phyloP scores from a whole-genome alignment of 30 jellyfish, hydroid and myxozoan species.

The Aurelia sp. region DNA sequence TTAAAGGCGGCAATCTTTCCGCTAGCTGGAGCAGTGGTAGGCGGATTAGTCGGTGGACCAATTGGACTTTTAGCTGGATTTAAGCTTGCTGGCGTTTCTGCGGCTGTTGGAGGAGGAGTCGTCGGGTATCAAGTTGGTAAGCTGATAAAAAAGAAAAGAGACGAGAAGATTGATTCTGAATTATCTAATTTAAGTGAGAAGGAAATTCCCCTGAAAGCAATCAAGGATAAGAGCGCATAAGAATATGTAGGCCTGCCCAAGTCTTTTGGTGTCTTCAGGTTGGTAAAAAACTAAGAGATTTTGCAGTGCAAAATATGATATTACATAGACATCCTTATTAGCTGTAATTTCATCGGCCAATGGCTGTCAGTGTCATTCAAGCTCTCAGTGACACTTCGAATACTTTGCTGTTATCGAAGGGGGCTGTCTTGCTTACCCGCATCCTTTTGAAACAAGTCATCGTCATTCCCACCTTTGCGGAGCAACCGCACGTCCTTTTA shows the following conservation, averaged over 20 bases:
- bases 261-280: too few relatives aligned
- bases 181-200: conserved; percentile 69
- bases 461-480: too few relatives aligned
- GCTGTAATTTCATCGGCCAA: too few relatives aligned
- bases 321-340: too few relatives aligned
- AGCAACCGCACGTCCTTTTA: too few relatives aligned
- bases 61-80: conserved; percentile 98
- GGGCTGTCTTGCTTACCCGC: too few relatives aligned
- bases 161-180: conserved; percentile 76
- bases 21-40: conserved; percentile 96
- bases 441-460: too few relatives aligned
- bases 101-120: conserved; percentile 98
- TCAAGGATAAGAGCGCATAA: conserved; percentile 43
- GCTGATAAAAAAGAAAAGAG: conserved; percentile 74
- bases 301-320: too few relatives aligned
- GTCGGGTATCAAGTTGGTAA: conserved; percentile 95
- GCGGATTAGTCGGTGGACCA: conserved; percentile 98
- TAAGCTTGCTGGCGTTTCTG: conserved; percentile 98
- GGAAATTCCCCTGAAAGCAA: conserved; percentile 26
- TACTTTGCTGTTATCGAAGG: too few relatives aligned
- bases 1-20: conserved; percentile 94
- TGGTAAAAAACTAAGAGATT: too few relatives aligned
- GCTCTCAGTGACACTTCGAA: too few relatives aligned
- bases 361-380: too few relatives aligned
- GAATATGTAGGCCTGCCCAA: background rate